Conservation (phyloP, 2,113 vertebrate genomes). For the Sardina pilchardus region DNA sequence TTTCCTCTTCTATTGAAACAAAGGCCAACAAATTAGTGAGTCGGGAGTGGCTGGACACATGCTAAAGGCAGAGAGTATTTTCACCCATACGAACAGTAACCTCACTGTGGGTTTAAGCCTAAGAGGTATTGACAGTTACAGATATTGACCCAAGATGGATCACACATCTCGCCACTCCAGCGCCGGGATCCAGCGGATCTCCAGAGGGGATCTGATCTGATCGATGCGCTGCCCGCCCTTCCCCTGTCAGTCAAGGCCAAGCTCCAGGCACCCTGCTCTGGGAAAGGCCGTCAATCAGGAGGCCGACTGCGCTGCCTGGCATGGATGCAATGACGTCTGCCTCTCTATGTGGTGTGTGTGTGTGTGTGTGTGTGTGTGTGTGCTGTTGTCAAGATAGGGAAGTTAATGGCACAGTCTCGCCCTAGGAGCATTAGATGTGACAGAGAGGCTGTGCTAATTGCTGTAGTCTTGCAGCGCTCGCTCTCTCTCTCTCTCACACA, state of each 20-base stretch:
- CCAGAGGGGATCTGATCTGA: conserved; percentile 4
- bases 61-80: not conserved
- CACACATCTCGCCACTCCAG: not conserved
- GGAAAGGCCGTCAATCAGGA: not conserved
- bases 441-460: conserved; percentile 35
- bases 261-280: not conserved
- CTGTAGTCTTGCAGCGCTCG: conserved; percentile 31
- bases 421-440: conserved; percentile 20
- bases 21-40: too few relatives aligned
- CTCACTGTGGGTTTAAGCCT: not conserved
- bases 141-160: not conserved
- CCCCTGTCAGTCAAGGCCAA: not conserved
- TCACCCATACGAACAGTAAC: not conserved
- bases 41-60: too few relatives aligned
- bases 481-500: not conserved
- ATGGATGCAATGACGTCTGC: not conserved
- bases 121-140: not conserved
- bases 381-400: not conserved
- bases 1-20: too few relatives aligned
- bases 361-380: not conserved
- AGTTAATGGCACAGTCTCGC: conserved; percentile 21
- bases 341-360: not conserved
- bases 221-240: not conserved
- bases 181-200: too few relatives aligned
- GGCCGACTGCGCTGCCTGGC: not conserved